phyloP scores from a whole-genome alignment of 2,888 invertebrate species.

The Dysmachus trigonus region DNA sequence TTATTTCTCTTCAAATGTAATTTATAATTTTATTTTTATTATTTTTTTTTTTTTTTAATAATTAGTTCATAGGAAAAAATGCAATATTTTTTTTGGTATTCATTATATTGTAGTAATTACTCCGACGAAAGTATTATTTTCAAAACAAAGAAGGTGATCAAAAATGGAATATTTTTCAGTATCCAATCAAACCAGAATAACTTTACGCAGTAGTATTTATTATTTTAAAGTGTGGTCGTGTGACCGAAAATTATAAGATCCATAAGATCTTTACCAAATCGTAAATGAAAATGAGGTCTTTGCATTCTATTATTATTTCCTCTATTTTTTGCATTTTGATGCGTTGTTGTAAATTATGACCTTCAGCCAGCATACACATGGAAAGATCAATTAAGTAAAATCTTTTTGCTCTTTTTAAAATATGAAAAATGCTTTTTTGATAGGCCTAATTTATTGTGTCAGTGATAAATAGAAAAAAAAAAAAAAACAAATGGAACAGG shows the following conservation, averaged over 20 bases:
- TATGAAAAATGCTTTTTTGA: background rate
- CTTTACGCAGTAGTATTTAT: background rate
- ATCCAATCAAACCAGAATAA: background rate
- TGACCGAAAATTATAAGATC: background rate
- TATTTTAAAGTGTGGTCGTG: background rate
- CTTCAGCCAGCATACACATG: background rate
- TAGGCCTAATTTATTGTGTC: background rate
- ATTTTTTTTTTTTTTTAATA: background rate
- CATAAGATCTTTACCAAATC: background rate
- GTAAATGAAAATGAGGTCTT: background rate
- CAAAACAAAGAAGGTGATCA: conserved; percentile 4
- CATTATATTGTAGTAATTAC: background rate
- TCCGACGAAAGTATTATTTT: conserved; percentile 28
- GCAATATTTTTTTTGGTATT: conserved; percentile 34
- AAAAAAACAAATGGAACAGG: background rate
- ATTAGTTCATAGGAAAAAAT: conserved; percentile 1
- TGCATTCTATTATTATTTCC: background rate
- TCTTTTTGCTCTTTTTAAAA: conserved; percentile 52
- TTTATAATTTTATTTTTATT: conserved; percentile 9
- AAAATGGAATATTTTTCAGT: background rate
- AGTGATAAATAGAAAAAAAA: background rate
- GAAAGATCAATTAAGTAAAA: conserved; percentile 52
- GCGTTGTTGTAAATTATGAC: background rate
- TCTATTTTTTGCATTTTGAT: background rate
- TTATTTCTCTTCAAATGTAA: conserved; percentile 22